Base-by-base conservation (phyloP, 2,888 invertebrate genomes). In the Seira musarum region DNA sequence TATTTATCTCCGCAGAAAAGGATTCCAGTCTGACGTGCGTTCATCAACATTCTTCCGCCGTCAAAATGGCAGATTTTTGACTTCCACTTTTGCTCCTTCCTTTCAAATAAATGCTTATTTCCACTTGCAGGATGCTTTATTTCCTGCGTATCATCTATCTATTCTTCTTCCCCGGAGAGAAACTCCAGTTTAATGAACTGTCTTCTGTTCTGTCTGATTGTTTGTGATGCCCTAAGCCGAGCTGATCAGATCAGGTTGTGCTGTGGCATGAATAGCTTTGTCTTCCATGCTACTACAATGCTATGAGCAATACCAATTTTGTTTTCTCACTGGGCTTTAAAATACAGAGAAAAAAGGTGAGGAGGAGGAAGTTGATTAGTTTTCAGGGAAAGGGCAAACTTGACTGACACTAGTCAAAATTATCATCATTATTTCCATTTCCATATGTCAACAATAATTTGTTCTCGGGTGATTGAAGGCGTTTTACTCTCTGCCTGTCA, bases 341-440 rank as follows among this genome's bases (percentile, higher is more conserved):
- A n/a, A n/a, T n/a, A n/a, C n/a, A n/a, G n/a, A n/a, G 25, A 40
- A 2, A 19, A 65, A n/a, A 21, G 19, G 15, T 68, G 70, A 77
- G 35, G 70, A 70, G 65, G 46, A 78, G 78, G 78, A 15, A 78
- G 78, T 78, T 78, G 78, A 78, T 78, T 78, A 71, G 71, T 71
- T 78, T 78, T 66, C 70, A 40, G 40, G 40, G 13, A 40, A 40
- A 40, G 40, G n/a, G n/a, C n/a, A n/a, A n/a, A n/a, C n/a, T n/a
- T n/a, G 70, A 77, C 70, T 78, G 78, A 78, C 78, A 78, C 78
- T 66, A 66, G 70, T 71, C 65, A 61, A 70, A 77, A 77, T 77
- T 71, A 70, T 78, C 40, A 40, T 40, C 40, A 40, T 40, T 40
- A 40, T 40, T 40, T 40, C 40, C 40, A 5, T 40, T 40, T 5